These are phyloP conservation scores for Elanus axillaris DNA, from an alignment of 2,113 vertebrate genomes.

Conservation along the genomic window DNA sequence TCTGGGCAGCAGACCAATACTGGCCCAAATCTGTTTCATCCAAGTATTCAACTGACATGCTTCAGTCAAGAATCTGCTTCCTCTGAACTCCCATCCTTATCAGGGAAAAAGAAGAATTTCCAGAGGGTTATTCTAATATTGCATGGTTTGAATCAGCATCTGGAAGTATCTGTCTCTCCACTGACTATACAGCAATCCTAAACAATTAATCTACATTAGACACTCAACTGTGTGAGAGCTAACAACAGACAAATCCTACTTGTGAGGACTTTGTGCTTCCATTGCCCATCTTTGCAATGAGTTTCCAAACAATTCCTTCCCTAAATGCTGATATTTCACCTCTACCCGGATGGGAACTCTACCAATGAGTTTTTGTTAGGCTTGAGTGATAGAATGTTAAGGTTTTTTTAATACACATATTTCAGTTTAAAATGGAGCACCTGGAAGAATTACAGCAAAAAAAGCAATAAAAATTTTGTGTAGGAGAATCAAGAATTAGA, in stretches of 20 bases:
- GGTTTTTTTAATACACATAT: neutral
- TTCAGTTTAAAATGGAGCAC: neutral
- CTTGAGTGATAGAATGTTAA: neutral
- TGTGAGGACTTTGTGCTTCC: neutral
- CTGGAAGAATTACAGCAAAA: neutral
- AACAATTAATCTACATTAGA: neutral
- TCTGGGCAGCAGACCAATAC: neutral
- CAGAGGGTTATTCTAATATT: neutral
- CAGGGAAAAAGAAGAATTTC: neutral
- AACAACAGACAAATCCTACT: neutral
- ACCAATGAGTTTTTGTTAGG: neutral
- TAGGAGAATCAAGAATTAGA: neutral
- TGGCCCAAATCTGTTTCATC: neutral
- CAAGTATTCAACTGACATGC: neutral
- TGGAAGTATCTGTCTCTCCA: neutral
- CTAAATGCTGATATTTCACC: neutral
- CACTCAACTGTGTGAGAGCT: neutral
- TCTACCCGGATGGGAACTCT: neutral
- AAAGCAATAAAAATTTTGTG: neutral
- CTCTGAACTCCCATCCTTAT: neutral
- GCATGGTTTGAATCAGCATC: neutral
- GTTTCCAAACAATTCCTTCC: neutral
- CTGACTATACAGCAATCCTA: neutral
- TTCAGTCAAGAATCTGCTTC: neutral
- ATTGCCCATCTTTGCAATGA: neutral